These are phyloP conservation scores for Coenonympha glycerion DNA, from an alignment of 2,888 invertebrate genomes.

Conservation along the genomic window DNA sequence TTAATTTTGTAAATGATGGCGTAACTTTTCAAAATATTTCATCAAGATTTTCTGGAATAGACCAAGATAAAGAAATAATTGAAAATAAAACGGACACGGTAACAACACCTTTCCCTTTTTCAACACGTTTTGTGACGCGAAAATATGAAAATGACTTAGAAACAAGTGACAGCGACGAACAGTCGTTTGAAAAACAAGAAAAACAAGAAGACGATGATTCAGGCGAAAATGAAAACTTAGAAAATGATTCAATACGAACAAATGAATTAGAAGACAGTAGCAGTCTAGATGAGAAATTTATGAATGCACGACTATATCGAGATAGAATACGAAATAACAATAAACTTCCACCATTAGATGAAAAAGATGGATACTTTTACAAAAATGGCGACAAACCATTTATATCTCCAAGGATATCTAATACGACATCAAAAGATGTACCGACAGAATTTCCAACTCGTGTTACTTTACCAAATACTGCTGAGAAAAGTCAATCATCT, in stretches of 20 bases:
- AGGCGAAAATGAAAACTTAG: too few relatives aligned
- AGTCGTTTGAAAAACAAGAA: neutral
- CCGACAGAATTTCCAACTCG: conserved; percentile 4
- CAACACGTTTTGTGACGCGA: conserved; percentile 33
- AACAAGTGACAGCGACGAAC: conserved; percentile 19
- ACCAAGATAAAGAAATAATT: conserved; percentile 20
- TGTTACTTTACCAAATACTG: neutral
- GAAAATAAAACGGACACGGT: conserved; percentile 22
- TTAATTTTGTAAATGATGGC: neutral
- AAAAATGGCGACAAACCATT: neutral
- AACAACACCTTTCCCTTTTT: conserved; percentile 32
- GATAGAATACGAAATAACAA: neutral
- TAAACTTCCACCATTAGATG: neutral
- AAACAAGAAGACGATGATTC: neutral
- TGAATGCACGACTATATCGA: neutral
- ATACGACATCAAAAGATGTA: neutral
- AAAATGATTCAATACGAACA: too few relatives aligned
- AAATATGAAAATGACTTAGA: conserved; percentile 20
- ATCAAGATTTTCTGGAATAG: conserved; percentile 1
- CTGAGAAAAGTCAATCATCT: neutral
- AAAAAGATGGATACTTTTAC: conserved; percentile 9
- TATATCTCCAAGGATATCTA: neutral
- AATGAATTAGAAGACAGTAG: neutral
- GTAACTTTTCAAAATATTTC: conserved; percentile 4
- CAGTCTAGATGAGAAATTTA: neutral